Percentiles rank a stretch among this genome's conserved stretches.
These are phyloP conservation scores for Monomorium pharaonis DNA, from an alignment of 1,140 invertebrate species.

Conservation along the genomic window DNA sequence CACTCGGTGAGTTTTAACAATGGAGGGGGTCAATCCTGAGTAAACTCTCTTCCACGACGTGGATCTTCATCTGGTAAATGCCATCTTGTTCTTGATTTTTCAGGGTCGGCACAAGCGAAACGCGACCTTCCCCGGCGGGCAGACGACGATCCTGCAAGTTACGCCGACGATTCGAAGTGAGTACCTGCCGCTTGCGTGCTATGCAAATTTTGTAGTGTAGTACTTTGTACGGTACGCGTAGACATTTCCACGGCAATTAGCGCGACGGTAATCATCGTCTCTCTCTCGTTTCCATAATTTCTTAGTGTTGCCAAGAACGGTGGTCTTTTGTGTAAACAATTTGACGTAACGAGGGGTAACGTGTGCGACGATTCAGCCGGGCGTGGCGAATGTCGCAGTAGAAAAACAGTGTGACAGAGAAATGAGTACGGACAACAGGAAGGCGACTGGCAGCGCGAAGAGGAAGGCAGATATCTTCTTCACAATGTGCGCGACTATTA, in stretches of 20 bases:
- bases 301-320: constrained; percentile 1
- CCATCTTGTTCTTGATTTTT: constrained; percentile 76
- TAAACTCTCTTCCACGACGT: neutral
- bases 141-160: constrained; percentile 86
- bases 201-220: constrained; percentile 28
- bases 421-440: neutral
- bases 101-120: constrained; percentile 92
- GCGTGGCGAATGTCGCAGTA: constrained; percentile 6
- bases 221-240: neutral
- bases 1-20: neutral
- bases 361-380: constrained; percentile 8
- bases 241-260: constrained; percentile 24
- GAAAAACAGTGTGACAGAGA: constrained; percentile 12
- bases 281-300: neutral
- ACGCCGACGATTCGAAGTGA: constrained; percentile 83
- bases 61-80: constrained; percentile 40
- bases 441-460: neutral
- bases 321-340: constrained; percentile 21
- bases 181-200: constrained; percentile 63
- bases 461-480: constrained; percentile 7
- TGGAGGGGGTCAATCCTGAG: neutral
- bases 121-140: constrained; percentile 92
- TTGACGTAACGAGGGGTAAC: constrained; percentile 27
- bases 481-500: neutral
- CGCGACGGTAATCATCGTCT: constrained; percentile 25